Percentiles rank a stretch among this genome's conserved stretches.
phyloP scores from a whole-genome alignment of 2,797 vertebrate species.

The Myotis pilosus region DNA sequence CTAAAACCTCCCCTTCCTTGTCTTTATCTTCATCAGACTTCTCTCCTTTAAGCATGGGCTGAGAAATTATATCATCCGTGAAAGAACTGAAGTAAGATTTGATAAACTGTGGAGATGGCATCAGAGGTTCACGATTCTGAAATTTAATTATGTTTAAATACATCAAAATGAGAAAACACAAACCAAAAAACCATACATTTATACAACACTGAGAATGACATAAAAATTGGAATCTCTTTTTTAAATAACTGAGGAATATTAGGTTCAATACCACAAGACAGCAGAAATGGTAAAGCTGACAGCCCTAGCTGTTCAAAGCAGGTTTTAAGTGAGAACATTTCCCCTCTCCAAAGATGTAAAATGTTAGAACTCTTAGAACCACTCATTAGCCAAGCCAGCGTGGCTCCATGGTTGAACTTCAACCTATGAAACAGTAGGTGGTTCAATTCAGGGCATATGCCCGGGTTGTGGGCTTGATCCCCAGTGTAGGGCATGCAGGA shows the following conservation, averaged over 20 bases:
- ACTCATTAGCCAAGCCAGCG: not conserved
- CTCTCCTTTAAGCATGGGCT: conserved; percentile 96
- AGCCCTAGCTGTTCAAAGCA: not conserved
- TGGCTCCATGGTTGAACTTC: too few species aligned
- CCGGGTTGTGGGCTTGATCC: too few species aligned
- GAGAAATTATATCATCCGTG: conserved; percentile 98
- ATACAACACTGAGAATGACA: conserved; percentile 2
- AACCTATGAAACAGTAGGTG: too few species aligned
- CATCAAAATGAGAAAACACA: conserved; percentile 47
- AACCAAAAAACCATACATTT: not conserved
- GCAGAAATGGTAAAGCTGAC: not conserved
- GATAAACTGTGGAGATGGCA: conserved; percentile 99
- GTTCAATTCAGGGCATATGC: too few species aligned
- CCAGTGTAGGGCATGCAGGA: too few species aligned
- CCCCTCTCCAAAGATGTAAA: not conserved
- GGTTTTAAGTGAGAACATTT: not conserved
- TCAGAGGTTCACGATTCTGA: conserved; percentile 98
- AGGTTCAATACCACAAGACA: not conserved
- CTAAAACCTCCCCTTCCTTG: conserved; percentile 96
- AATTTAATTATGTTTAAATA: conserved; percentile 72
- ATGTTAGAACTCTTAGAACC: not conserved
- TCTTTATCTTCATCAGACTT: conserved; percentile 99
- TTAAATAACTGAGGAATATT: not conserved
- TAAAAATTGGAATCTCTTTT: conserved; percentile 1
- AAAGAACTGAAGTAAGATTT: conserved; percentile 99